Percentiles rank a stretch among this genome's conserved stretches.
Conservation (phyloP, 2,113 vertebrate genomes). For the Malurus alboscapulatus region DNA sequence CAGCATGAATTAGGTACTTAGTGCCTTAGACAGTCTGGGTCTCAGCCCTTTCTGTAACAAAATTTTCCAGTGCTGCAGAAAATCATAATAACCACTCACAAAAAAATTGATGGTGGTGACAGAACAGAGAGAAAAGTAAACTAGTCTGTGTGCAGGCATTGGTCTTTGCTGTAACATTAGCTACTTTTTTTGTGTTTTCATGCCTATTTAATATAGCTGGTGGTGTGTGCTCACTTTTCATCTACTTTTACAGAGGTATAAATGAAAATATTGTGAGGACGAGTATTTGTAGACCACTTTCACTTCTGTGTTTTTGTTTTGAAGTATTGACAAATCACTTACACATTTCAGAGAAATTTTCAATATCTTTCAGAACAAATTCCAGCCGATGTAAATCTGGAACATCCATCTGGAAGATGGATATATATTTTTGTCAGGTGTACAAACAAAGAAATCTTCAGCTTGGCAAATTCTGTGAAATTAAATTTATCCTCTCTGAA, state of each 20-base stretch:
- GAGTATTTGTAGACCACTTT: background rate
- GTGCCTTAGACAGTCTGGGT: background rate
- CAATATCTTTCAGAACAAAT: background rate
- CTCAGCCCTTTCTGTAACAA: background rate
- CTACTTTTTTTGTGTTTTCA: background rate
- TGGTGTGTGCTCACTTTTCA: background rate
- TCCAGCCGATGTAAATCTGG: background rate
- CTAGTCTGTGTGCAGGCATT: background rate
- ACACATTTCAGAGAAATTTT: background rate
- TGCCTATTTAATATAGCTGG: background rate
- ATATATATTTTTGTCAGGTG: background rate
- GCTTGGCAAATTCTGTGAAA: background rate
- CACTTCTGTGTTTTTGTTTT: background rate
- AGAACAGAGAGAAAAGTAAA: background rate
- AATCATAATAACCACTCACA: background rate
- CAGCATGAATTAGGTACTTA: background rate
- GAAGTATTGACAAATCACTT: background rate
- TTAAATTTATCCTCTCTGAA: background rate
- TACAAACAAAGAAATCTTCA: conserved; percentile 6
- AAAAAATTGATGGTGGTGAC: background rate
- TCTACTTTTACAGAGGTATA: background rate
- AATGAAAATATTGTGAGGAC: background rate
- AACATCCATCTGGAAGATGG: background rate
- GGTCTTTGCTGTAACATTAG: background rate
- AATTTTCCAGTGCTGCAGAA: background rate